These are phyloP conservation scores for Sclerodermus sp. DNA, from an alignment of 2,888 invertebrate genomes.

Conservation along the genomic window DNA sequence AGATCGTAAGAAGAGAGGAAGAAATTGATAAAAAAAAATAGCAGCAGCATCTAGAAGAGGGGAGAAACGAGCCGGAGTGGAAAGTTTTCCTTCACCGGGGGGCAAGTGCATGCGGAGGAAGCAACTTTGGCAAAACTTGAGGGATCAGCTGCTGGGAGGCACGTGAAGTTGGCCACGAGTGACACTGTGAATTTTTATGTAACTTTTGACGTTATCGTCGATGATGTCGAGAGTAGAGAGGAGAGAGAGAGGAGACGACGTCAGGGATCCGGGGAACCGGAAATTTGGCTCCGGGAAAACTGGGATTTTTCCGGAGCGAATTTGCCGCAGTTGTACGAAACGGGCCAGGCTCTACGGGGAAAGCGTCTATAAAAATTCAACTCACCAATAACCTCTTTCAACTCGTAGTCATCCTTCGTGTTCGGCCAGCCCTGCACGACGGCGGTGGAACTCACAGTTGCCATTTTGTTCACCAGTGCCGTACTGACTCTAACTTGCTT, in stretches of 20 bases:
- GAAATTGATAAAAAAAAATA: too few species aligned
- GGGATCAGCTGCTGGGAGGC: too few species aligned
- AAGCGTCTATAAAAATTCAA: constrained; percentile 25
- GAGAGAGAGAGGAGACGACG: constrained; percentile 1
- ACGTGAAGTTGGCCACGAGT: too few species aligned
- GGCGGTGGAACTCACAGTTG: constrained; percentile 61
- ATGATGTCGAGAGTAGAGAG: neutral
- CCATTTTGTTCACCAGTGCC: constrained; percentile 66
- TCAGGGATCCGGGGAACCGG: neutral
- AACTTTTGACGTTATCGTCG: too few species aligned
- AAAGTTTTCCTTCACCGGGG: too few species aligned
- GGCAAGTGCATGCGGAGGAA: too few species aligned
- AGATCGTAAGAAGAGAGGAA: too few species aligned
- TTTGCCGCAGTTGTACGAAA: neutral
- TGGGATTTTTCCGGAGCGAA: neutral
- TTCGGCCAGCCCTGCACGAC: constrained; percentile 75
- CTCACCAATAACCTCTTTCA: constrained; percentile 91
- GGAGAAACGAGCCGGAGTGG: too few species aligned
- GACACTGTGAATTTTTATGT: too few species aligned
- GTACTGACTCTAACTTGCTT: constrained; percentile 61
- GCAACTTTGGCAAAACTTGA: too few species aligned
- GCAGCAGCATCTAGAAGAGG: too few species aligned
- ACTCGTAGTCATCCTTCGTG: constrained; percentile 87
- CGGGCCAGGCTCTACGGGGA: too few species aligned
- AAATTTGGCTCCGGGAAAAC: neutral